phyloP scores from a whole-genome alignment of 2,888 invertebrate genomes.

The Drosophila quinaria region DNA sequence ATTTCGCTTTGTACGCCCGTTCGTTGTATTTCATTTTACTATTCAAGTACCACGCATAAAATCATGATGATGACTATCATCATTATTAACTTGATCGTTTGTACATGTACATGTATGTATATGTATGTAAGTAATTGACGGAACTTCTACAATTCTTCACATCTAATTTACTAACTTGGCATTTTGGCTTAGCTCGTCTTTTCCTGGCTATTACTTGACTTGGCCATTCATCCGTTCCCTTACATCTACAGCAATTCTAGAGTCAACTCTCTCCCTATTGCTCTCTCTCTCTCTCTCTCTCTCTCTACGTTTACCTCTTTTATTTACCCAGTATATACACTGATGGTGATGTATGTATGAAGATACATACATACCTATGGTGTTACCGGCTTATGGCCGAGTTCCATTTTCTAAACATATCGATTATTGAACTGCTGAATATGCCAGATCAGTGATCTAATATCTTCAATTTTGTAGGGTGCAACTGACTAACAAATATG shows the following conservation, averaged over 20 bases:
- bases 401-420: constrained; percentile 2
- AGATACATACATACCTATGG: too few relatives aligned
- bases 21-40: constrained; percentile 40
- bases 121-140: constrained; percentile 1
- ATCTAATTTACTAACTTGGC: constrained; percentile 46
- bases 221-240: neutral
- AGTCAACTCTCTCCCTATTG: neutral
- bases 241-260: neutral
- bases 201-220: neutral
- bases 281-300: neutral
- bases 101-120: neutral
- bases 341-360: too few relatives aligned
- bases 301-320: neutral
- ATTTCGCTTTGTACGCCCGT: constrained; percentile 50
- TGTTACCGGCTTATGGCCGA: constrained; percentile 29
- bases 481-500: constrained; percentile 16
- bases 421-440: constrained; percentile 42
- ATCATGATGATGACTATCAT: constrained; percentile 33
- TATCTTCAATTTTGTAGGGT: constrained; percentile 11
- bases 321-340: neutral
- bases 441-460: constrained; percentile 24
- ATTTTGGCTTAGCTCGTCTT: constrained; percentile 33
- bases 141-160: neutral
- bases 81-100: constrained; percentile 28
- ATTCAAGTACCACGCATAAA: constrained; percentile 8